Evolutionary conservation across 2,888 invertebrate species (phyloP), one percentile per base, ranked within the genome.

Genomic region (Idaea aversata): DNA sequence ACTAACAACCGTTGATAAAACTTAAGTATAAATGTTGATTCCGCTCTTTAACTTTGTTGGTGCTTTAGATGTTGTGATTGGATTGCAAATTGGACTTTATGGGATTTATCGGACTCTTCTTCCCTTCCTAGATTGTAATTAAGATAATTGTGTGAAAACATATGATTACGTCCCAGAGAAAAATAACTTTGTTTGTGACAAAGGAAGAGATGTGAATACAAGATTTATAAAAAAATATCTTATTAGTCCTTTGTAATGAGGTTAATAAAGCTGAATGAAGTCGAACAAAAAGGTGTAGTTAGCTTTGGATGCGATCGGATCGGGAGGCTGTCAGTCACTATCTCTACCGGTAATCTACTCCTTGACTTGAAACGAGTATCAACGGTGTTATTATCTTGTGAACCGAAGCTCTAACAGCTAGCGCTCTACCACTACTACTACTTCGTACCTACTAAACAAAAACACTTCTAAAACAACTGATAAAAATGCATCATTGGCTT

Each of bases 321-420:
- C 83, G 87, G 79, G 81, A 82, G 84, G 84, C 81, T 81, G 87
- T 80, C 86, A 83, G 87, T 80, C 86, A 83, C 82, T 79, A 71
- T 78, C 77, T 77, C 84, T 80, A 83, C 84, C 83, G 84, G 88
- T 91, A 92, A 92, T 92, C 89, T 91, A 86, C 82, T 88, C 86
- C 91, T 91, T 92, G 91, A 92, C 91, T 90, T 90, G 91, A 89
- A 90, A 88, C 86, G 88, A 83, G 82, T 89, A 90, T 88, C 84
- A 82, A 84, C 84, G 86, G 81, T 90, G 88, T 88, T 91, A 91
- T 90, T 89, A 88, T 86, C 79, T 77, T 72, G 75, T 76, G 75
- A 77, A 72, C 76, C 76, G 74, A 77, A 72, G 70, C 76, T 68
- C 66, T 71, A 66, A 71, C 64, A 62, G 61, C 59, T 66, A 63